These are phyloP conservation scores for Acanthosepion esculentum DNA, from an alignment of 2,888 invertebrate species.

Conservation along the genomic window DNA sequence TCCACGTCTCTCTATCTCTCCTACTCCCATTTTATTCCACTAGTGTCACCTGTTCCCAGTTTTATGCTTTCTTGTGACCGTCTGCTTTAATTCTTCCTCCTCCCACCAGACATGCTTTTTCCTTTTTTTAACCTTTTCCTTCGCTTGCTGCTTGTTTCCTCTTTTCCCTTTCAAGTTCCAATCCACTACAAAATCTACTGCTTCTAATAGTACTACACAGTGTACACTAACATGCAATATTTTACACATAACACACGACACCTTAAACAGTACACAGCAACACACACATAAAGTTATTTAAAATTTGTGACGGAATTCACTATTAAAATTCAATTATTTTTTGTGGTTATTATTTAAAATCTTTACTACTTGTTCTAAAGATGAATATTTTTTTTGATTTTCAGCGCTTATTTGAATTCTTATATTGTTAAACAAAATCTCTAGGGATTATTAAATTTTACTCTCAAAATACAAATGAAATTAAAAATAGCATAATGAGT, in stretches of 20 bases:
- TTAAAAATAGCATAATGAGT: not conserved
- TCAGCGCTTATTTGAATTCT: not conserved
- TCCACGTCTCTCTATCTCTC: not conserved
- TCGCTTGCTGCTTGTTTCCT: not conserved
- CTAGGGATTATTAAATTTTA: not conserved
- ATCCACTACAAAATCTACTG: conserved; percentile 10
- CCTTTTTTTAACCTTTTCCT: not conserved
- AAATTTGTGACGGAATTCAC: not conserved
- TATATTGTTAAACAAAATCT: not conserved
- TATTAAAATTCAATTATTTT: not conserved
- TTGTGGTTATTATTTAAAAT: not conserved
- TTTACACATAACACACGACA: not conserved
- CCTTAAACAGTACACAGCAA: not conserved
- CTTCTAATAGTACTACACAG: not conserved
- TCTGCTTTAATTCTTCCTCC: not conserved
- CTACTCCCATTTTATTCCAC: not conserved
- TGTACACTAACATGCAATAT: not conserved
- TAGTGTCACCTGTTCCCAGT: conserved; percentile 21
- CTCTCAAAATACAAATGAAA: not conserved
- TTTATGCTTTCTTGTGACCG: not conserved
- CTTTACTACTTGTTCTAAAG: not conserved
- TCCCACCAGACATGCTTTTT: not conserved
- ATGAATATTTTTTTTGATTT: not conserved
- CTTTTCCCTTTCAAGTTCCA: not conserved
- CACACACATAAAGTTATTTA: not conserved